These are phyloP conservation scores for Copsychus sechellarum DNA, from an alignment of 2,113 vertebrate species.

Conservation along the genomic window DNA sequence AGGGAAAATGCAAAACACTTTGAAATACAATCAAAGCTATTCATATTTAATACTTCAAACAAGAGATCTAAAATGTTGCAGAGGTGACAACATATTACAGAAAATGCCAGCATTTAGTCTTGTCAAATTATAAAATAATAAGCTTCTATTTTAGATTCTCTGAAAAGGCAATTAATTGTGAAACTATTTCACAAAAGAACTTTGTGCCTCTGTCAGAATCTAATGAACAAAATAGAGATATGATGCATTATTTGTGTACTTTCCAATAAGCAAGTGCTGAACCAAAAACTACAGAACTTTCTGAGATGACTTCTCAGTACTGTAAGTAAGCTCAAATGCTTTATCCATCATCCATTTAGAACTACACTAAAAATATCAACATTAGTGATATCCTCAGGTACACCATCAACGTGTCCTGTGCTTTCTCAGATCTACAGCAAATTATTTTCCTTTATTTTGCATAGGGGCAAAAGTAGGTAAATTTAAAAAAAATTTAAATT, in stretches of 20 bases:
- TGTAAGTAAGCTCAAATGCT: neutral
- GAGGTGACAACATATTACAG: constrained; percentile 18
- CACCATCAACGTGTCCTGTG: neutral
- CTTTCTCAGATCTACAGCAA: neutral
- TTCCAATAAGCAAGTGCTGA: neutral
- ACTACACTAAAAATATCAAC: neutral
- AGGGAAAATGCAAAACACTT: neutral
- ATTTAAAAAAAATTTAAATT: neutral
- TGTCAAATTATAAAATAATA: constrained; percentile 45
- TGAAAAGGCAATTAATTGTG: constrained; percentile 36
- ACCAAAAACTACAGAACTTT: neutral
- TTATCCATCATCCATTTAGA: neutral
- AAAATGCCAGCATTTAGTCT: constrained; percentile 15
- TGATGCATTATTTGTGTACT: neutral
- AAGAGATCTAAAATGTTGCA: neutral
- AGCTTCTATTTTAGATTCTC: neutral
- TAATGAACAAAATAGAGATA: constrained; percentile 12
- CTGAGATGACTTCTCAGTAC: neutral
- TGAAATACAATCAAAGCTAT: constrained; percentile 37
- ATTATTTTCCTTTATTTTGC: neutral
- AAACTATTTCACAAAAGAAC: neutral
- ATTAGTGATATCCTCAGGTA: neutral
- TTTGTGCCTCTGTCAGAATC: neutral
- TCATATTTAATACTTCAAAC: constrained; percentile 42
- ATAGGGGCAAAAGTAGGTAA: neutral